Evolutionary conservation across 2,113 vertebrate species (phyloP).

Genomic region (Galbula dea): DNA sequence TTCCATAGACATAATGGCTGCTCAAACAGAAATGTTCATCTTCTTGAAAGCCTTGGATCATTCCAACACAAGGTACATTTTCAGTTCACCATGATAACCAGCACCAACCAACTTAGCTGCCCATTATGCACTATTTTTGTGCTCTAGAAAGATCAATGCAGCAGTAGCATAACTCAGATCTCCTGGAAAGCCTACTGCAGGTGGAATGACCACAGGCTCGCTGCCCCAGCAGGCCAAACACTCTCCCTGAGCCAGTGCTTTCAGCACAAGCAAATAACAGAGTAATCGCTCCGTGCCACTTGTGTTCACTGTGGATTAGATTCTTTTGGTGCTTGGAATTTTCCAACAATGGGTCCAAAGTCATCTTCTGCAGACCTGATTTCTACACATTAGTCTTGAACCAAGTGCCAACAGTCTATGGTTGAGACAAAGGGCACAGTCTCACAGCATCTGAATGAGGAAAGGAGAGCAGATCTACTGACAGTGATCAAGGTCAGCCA

Average conservation of each 20-base stretch:
- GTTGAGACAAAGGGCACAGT: constrained; percentile 13
- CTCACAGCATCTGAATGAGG: neutral
- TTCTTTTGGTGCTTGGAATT: neutral
- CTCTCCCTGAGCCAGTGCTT: neutral
- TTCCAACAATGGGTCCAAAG: neutral
- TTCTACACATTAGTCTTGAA: neutral
- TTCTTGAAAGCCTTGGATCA: neutral
- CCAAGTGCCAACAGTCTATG: neutral
- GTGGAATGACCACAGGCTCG: neutral
- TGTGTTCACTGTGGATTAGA: fast-evolving
- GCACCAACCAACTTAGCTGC: neutral
- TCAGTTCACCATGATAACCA: neutral
- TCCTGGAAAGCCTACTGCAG: neutral
- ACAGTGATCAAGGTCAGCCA: neutral
- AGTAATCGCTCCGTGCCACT: neutral
- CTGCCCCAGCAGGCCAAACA: neutral
- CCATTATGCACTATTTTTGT: neutral
- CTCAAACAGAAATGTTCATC: neutral
- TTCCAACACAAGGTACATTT: neutral
- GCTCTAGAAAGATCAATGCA: neutral
- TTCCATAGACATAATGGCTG: fast-evolving
- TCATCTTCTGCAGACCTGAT: neutral
- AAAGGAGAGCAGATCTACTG: neutral
- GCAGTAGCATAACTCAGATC: fast-evolving
- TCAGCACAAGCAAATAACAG: neutral